Conservation (phyloP, 2,113 vertebrate species). For the Brachypodius melanocephalos region DNA sequence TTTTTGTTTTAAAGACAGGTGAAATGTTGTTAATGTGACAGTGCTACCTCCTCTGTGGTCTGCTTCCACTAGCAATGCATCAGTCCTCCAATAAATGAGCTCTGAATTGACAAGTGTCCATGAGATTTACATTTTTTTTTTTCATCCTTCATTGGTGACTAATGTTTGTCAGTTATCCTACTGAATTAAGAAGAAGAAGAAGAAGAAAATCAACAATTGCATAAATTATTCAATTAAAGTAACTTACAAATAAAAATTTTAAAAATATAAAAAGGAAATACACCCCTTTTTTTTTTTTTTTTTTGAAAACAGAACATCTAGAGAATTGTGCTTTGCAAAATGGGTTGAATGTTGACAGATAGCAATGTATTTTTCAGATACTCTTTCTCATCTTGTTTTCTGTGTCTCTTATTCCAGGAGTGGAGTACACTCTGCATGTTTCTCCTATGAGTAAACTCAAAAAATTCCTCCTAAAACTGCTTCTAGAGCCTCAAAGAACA, state of each 20-base stretch:
- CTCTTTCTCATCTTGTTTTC: neutral
- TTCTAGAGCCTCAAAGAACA: neutral
- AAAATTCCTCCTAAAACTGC: neutral
- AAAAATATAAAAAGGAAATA: neutral
- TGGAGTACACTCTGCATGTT: fast-evolving
- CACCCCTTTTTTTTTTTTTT: neutral
- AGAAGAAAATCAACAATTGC: neutral
- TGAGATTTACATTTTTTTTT: neutral
- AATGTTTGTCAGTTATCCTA: neutral
- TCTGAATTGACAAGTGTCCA: neutral
- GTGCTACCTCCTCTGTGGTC: neutral
- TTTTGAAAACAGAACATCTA: neutral
- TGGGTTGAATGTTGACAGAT: neutral
- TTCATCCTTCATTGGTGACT: neutral
- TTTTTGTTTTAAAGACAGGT: neutral
- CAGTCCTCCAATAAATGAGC: fast-evolving
- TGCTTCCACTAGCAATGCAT: neutral
- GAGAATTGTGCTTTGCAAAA: neutral
- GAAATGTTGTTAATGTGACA: neutral
- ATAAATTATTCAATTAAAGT: neutral
- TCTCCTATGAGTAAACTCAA: neutral
- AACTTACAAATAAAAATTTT: neutral
- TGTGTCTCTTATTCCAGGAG: neutral
- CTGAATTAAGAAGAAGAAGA: neutral
- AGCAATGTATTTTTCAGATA: neutral